A percentile compares a stretch with the other conserved stretches of the same genome.
Evolutionary conservation across 1,140 invertebrate species (phyloP).

Genomic region (Triops cancriformis): DNA sequence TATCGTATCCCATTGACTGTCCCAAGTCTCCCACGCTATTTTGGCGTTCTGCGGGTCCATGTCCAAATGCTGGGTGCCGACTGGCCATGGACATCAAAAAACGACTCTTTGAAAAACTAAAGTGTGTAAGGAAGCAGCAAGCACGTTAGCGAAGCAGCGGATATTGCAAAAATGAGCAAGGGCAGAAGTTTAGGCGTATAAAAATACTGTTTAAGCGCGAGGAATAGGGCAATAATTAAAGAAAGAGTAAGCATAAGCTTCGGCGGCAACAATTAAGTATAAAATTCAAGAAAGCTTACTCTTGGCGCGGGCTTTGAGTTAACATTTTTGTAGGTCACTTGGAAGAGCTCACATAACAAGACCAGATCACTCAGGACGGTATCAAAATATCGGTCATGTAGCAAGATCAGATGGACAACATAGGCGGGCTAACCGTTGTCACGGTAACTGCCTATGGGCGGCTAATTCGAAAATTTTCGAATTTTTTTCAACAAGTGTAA

Average conservation of each 20-base stretch:
- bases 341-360: not conserved
- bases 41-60: not conserved
- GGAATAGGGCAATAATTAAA: not conserved
- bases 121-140: not conserved
- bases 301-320: not conserved
- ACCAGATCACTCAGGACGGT: not conserved
- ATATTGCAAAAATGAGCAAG: not conserved
- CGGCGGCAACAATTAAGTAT: too few species aligned
- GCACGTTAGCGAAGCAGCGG: not conserved
- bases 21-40: not conserved
- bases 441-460: not conserved
- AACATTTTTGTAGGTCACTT: not conserved
- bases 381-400: not conserved
- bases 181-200: not conserved
- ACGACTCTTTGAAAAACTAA: not conserved
- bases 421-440: not conserved
- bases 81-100: not conserved
- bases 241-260: not conserved
- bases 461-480: not conserved
- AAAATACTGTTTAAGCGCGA: not conserved
- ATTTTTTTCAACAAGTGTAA: too few species aligned
- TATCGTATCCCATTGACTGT: slow-evolving; percentile 16
- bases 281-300: not conserved
- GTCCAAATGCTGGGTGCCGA: not conserved
- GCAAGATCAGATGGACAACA: slow-evolving; percentile 6